Percentiles rank a stretch among this genome's conserved stretches.
Evolutionary conservation across 1,140 invertebrate genomes (phyloP).

Genomic region (Drosophila novamexicana): DNA sequence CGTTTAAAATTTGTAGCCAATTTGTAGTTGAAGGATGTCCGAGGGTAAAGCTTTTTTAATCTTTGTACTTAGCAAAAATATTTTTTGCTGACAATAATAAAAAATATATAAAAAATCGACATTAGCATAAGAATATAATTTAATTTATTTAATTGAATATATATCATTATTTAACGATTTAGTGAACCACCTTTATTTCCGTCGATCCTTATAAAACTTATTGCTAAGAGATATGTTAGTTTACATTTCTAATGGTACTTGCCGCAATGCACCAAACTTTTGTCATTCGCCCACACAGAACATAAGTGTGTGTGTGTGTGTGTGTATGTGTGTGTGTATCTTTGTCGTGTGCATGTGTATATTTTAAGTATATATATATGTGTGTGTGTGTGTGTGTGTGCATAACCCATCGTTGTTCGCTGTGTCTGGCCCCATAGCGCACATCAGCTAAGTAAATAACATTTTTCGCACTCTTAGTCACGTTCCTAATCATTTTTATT

Average conservation of each 20-base stretch:
- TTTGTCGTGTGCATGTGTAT: conserved; percentile 10
- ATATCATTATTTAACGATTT: not conserved
- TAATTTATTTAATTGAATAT: not conserved
- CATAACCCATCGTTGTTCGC: conserved; percentile 38
- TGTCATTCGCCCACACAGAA: conserved; percentile 41
- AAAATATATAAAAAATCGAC: not conserved
- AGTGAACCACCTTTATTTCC: too few relatives aligned
- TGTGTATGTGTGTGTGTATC: conserved; percentile 12
- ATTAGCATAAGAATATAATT: not conserved
- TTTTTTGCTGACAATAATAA: too few relatives aligned
- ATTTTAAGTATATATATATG: conserved; percentile 15
- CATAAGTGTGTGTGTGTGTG: conserved; percentile 13
- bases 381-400: conserved; percentile 29
- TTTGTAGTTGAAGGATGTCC: too few relatives aligned
- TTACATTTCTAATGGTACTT: conserved; percentile 10
- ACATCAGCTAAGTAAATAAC: conserved; percentile 79
- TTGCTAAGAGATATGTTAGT: not conserved
- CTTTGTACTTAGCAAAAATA: too few relatives aligned
- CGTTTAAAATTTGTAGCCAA: too few relatives aligned
- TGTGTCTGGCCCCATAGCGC: conserved; percentile 62
- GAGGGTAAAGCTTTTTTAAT: too few relatives aligned
- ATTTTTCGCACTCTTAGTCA: conserved; percentile 79
- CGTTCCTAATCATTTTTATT: conserved; percentile 80
- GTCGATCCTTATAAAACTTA: not conserved
- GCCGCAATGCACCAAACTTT: conserved; percentile 63